phyloP scores from a whole-genome alignment of 2,797 vertebrate genomes.

The Eurystomus glaucurus region DNA sequence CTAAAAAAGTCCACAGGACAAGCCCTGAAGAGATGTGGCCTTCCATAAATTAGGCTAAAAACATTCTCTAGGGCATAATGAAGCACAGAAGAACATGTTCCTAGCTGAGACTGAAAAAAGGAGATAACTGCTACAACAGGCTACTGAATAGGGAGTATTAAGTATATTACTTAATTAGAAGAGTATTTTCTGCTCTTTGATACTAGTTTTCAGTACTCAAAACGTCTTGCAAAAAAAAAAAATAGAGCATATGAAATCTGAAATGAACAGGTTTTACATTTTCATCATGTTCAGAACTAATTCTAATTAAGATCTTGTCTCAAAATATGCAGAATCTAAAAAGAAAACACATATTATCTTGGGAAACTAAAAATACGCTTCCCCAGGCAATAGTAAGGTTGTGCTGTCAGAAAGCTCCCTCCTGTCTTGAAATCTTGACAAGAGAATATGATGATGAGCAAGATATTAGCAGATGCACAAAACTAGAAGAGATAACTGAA shows the following conservation, averaged over 20 bases:
- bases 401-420: constrained; percentile 43
- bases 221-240: not conserved
- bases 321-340: constrained; percentile 26
- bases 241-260: not conserved
- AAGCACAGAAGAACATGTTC: not conserved
- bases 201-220: not conserved
- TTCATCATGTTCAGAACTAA: not conserved
- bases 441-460: not conserved
- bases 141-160: not conserved
- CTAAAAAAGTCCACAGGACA: not conserved
- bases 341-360: constrained; percentile 32
- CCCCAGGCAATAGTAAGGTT: constrained; percentile 39
- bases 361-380: constrained; percentile 57
- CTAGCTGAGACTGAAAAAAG: not conserved
- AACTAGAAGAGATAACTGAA: constrained; percentile 14
- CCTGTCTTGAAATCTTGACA: constrained; percentile 55
- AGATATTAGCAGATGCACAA: constrained; percentile 1
- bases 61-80: not conserved
- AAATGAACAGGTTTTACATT: constrained; percentile 1
- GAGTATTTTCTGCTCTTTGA: not conserved
- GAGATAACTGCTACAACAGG: not conserved
- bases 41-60: not conserved
- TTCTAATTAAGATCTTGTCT: constrained; percentile 38
- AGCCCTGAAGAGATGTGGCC: not conserved
- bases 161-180: not conserved